These are phyloP conservation scores for Glaucopsyche alexis DNA, from an alignment of 2,888 invertebrate genomes.

Conservation along the genomic window DNA sequence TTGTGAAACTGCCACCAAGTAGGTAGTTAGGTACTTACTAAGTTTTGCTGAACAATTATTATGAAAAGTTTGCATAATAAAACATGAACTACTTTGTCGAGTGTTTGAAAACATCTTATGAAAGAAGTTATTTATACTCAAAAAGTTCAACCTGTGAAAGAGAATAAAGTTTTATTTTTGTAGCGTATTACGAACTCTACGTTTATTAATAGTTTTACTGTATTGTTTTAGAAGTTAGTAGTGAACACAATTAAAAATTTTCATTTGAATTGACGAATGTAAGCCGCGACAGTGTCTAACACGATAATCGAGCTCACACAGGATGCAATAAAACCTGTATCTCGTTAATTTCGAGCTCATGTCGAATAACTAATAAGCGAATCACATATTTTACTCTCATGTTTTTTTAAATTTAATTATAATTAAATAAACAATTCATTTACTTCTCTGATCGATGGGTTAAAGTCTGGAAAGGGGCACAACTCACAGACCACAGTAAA, in stretches of 20 bases:
- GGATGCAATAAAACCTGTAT: constrained; percentile 26
- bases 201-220: not conserved
- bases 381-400: not conserved
- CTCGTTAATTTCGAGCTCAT: constrained; percentile 26
- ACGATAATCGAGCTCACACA: not conserved
- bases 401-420: not conserved
- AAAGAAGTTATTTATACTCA: not conserved
- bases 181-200: not conserved
- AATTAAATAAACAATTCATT: not conserved
- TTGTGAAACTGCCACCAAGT: not conserved
- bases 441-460: not conserved
- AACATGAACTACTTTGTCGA: not conserved
- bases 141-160: not conserved
- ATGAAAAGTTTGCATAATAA: not conserved
- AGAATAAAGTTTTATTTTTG: not conserved
- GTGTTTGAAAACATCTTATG: not conserved
- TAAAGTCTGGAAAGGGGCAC: not conserved
- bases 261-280: not conserved
- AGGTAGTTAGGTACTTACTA: too few species aligned
- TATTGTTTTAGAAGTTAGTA: not conserved
- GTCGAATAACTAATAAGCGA: not conserved
- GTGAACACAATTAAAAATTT: not conserved
- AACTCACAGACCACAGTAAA: constrained; percentile 33
- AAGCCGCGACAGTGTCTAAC: not conserved
- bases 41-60: not conserved